Base-by-base conservation (phyloP, 2,888 invertebrate species). In the Cephus sareptanus region DNA sequence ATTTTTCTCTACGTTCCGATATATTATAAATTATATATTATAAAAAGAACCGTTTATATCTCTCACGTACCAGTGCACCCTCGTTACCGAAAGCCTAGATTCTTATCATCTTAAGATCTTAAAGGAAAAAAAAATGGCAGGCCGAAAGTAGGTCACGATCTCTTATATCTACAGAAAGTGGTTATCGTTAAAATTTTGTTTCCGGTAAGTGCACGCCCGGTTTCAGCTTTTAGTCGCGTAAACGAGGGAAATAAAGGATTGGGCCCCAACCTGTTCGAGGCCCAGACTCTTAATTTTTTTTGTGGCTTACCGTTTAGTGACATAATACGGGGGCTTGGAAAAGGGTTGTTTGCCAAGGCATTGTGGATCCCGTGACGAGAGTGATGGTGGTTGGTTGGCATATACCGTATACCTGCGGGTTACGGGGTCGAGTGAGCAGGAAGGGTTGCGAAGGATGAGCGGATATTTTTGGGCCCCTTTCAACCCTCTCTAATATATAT, bases 301-400 rank as follows among this genome's bases (percentile, higher is more conserved):
- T 31, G n/a, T 79, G 82, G 84, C 78, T 83, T 82, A 86, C 81
- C 87, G 85, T 84, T 88, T 86, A 86, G 87, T 83, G 86, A 85
- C 87, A 88, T 86, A 88, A 88, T 87, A 83, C 84, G 76, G 77
- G 81, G 79, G 83, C 78, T 75, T 77, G 83, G 40, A 40, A 85
- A 88, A 87, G 88, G 88, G 87, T 88, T 88, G 85, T 85, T 83
- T 81, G 78, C 81, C 76, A 77, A 76, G 77, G 83, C 79, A 87
- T 87, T 85, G 81, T 82, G 79, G 40, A 75, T 73, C 79, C 77
- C 82, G 81, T 80, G 85, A 82, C 82, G 75, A 69, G 73, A 81
- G 15, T 75, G 34, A 15, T 2, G 34, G 73, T 33, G 73, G 75
- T 35, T 70, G 78, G 37, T 30, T 76, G 73, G 71, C 68, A 73